Conservation (phyloP, 2,888 invertebrate species). For the Agapetus fuscipes region DNA sequence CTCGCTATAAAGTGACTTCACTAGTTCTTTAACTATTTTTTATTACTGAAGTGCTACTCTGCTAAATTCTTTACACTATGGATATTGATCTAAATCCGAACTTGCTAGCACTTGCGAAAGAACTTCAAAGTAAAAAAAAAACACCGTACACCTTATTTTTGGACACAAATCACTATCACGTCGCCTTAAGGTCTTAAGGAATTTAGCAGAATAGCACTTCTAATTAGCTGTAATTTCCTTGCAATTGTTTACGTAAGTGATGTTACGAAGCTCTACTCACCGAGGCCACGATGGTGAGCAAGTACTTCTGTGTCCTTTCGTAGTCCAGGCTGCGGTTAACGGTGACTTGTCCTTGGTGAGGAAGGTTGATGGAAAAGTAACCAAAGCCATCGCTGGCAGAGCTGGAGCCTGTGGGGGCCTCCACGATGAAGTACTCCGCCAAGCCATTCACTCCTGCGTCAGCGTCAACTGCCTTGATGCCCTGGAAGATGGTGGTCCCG, state of each 20-base stretch:
- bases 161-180: too few relatives aligned
- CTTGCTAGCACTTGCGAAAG: too few relatives aligned
- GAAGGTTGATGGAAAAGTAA: constrained; percentile 74
- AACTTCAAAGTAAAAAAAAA: too few relatives aligned
- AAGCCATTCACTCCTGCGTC: constrained; percentile 85
- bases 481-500: constrained; percentile 77
- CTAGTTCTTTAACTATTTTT: too few relatives aligned
- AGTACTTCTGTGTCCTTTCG: constrained; percentile 78
- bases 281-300: constrained; percentile 79
- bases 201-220: too few relatives aligned
- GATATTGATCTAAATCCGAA: too few relatives aligned
- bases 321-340: constrained; percentile 80
- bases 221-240: too few relatives aligned
- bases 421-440: constrained; percentile 76
- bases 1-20: too few relatives aligned
- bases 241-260: background rate
- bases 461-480: constrained; percentile 68
- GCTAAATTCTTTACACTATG: too few relatives aligned
- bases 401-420: constrained; percentile 39
- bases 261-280: constrained; percentile 48
- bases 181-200: too few relatives aligned
- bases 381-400: constrained; percentile 70
- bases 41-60: too few relatives aligned
- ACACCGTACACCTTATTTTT: too few relatives aligned
- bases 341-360: constrained; percentile 83